Evolutionary conservation across 2,797 vertebrate genomes (phyloP).

Genomic region (Gallinago stenura): DNA sequence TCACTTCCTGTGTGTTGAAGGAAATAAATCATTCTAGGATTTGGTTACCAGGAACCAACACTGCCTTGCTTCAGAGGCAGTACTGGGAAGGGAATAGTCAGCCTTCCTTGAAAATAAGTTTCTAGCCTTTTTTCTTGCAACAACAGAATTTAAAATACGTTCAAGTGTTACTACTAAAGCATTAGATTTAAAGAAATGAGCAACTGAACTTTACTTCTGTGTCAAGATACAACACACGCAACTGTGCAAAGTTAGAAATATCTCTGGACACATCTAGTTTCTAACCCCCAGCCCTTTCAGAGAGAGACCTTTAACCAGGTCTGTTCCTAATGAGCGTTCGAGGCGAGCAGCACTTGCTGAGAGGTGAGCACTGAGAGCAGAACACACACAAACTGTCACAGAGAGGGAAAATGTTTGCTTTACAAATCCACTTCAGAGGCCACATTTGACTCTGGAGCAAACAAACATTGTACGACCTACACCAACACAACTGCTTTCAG

Average conservation of each 20-base stretch:
- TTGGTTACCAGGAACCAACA: background rate
- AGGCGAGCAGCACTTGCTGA: background rate
- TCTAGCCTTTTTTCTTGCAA: background rate
- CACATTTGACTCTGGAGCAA: background rate
- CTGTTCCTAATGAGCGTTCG: background rate
- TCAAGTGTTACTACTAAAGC: background rate
- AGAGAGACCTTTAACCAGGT: background rate
- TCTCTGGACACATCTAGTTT: background rate
- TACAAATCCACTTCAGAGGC: background rate
- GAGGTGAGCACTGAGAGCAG: background rate
- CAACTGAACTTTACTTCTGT: background rate
- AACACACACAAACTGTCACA: background rate
- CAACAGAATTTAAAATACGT: background rate
- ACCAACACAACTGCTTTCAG: background rate
- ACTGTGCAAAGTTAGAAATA: background rate
- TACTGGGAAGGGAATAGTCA: background rate
- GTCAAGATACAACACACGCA: background rate
- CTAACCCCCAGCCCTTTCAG: background rate
- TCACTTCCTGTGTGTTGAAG: background rate
- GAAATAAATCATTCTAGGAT: background rate
- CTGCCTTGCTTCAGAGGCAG: background rate
- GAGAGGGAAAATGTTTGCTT: background rate
- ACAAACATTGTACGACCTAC: background rate
- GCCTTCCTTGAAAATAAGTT: background rate
- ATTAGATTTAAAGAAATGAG: background rate